phyloP scores from a whole-genome alignment of 2,797 vertebrate genomes.

The Paguma larvata region DNA sequence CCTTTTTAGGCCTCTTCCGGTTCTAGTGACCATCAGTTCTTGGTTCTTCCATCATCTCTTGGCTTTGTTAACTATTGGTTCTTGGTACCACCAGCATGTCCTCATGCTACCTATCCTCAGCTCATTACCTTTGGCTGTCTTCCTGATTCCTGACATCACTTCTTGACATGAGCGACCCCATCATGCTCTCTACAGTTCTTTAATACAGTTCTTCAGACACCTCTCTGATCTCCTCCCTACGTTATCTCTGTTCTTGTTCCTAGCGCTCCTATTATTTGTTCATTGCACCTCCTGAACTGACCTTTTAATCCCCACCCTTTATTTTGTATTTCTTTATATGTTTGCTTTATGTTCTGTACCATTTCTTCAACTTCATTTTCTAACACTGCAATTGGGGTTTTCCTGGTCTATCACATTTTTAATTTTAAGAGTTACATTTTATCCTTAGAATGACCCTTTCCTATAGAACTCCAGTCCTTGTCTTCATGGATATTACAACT shows the following conservation, averaged over 20 bases:
- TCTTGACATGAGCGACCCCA: neutral
- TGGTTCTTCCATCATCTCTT: neutral
- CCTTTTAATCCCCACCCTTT: neutral
- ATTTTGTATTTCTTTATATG: neutral
- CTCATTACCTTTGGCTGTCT: neutral
- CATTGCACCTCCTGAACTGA: neutral
- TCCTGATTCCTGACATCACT: neutral
- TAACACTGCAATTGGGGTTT: neutral
- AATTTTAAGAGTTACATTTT: neutral
- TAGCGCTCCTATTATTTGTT: neutral
- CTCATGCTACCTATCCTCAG: neutral
- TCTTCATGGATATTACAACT: neutral
- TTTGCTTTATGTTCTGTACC: neutral
- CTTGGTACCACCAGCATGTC: neutral
- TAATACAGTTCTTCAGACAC: neutral
- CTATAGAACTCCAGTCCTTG: neutral
- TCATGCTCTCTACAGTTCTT: neutral
- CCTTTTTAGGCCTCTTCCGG: neutral
- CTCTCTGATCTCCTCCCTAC: neutral
- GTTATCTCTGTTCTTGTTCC: neutral
- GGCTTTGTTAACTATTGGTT: neutral
- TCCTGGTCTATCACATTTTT: neutral
- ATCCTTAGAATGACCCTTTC: neutral
- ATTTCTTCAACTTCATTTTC: constrained; percentile 5
- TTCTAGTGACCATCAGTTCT: neutral